Base-by-base conservation (phyloP, 2,888 invertebrate species). In the Synanthedon vespiformis region DNA sequence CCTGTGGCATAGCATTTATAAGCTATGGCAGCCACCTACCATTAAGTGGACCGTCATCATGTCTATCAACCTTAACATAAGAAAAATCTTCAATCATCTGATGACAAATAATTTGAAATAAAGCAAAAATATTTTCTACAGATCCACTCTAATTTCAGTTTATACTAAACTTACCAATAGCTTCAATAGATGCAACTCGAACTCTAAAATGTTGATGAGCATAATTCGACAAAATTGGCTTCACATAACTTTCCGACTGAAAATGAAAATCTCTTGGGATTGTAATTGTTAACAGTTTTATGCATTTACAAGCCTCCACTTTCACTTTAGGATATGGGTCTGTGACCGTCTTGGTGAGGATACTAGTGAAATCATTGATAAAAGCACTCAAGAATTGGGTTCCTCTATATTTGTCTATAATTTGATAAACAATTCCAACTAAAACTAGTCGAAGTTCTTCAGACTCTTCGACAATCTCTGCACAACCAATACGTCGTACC, bases 251-350 rank as follows among this genome's bases (percentile, higher is more conserved):
- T 63, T 95, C 94, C 0, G 93, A 92, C 61, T 92, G 92, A 57
- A 91, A 86, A 65, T 94, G 93, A 72, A 97, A 94, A 65, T 93
- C 90, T 55, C 86, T 81, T 0, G 93, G 91, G 6, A 93, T 65
- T 3, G 89, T 82, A 55, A 84, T 88, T 0, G 94, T 90, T 48
- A 96, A 63, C 51, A 89, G 73, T 1, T 92, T 89, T 48, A 94
- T 90, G 62, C 93, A 92, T 55, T 88, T 84, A 72, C 95, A 95
- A 48, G 93, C 92, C 63, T 91, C 91, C 62, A 93, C 90, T 74
- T 95, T 95, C 0, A 97, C 93, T 61, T 92, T 91, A 3, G 95
- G 93, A 79, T 90, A 95, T 27, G 92, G 91, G 79, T 97, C 97
- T 0, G 89, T 83, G 1, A 94, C 88, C 0, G 93, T 92, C 68